Evolutionary conservation across 2,113 vertebrate genomes (phyloP).

Genomic region (Cyanoderma ruficeps): DNA sequence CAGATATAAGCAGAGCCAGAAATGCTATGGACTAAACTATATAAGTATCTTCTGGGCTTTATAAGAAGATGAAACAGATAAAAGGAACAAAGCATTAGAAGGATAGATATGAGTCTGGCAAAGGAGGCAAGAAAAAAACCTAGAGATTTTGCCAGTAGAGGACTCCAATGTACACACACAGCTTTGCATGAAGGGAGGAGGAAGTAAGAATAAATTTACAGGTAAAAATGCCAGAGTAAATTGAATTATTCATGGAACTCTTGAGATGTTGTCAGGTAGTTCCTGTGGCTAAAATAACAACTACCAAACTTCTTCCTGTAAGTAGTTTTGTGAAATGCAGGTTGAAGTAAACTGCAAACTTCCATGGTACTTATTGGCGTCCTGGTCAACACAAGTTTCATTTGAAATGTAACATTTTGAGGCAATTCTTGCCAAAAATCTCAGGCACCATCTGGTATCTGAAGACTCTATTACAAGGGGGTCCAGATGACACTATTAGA

Average conservation of each 20-base stretch:
- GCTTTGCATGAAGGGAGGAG: neutral
- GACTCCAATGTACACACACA: neutral
- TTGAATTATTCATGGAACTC: neutral
- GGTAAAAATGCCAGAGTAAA: neutral
- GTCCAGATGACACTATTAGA: neutral
- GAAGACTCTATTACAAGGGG: rapidly evolving
- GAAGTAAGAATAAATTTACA: neutral
- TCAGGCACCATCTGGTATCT: neutral
- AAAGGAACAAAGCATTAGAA: neutral
- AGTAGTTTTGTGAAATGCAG: neutral
- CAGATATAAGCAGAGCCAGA: neutral
- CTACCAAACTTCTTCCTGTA: neutral
- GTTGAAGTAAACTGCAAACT: neutral
- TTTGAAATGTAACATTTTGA: neutral
- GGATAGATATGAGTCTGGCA: neutral
- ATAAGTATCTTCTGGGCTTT: neutral
- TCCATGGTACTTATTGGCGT: neutral
- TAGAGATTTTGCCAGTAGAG: neutral
- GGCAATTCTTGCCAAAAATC: neutral
- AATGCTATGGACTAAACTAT: neutral
- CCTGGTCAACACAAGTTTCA: rapidly evolving
- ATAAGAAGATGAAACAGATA: neutral
- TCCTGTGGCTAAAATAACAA: neutral
- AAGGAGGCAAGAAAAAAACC: neutral
- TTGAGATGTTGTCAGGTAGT: neutral